phyloP scores from a whole-genome alignment of 2,888 invertebrate genomes.

The Petrophora chlorosata region DNA sequence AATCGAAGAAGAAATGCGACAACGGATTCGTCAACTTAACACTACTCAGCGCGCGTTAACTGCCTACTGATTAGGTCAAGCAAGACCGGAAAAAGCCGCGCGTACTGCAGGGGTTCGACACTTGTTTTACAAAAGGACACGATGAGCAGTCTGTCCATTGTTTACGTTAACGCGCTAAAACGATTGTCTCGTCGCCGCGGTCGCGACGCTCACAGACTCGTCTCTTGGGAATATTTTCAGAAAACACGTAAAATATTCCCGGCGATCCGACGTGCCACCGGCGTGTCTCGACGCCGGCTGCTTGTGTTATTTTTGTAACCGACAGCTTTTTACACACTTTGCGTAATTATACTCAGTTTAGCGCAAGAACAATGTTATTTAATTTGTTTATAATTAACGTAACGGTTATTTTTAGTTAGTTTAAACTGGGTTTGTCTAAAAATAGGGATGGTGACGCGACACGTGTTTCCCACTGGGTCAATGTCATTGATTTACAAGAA shows the following conservation, averaged over 20 bases:
- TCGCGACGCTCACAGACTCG: conserved; percentile 37
- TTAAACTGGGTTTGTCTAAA: not conserved
- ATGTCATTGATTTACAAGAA: conserved; percentile 3
- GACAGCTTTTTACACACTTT: conserved; percentile 45
- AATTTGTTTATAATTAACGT: conserved; percentile 16
- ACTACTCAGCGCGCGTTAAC: no score
- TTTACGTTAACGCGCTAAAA: conserved; percentile 33
- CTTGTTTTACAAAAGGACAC: no score
- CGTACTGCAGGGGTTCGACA: no score
- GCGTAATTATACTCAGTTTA: conserved; percentile 42
- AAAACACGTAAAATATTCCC: conserved; percentile 47
- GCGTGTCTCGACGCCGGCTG: conserved; percentile 44
- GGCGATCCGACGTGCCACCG: conserved; percentile 39
- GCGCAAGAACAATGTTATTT: conserved; percentile 18
- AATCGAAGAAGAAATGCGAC: not conserved
- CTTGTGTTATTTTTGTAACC: conserved; percentile 53
- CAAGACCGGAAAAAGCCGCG: no score
- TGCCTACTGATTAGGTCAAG: no score
- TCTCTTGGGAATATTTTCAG: conserved; percentile 50
- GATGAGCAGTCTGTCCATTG: conserved; percentile 26
- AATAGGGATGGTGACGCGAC: conserved; percentile 1
- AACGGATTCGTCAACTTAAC: no score
- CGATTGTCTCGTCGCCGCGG: conserved; percentile 11
- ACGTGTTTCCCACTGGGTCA: conserved; percentile 9
- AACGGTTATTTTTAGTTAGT: conserved; percentile 14